Percentiles rank a stretch among this genome's conserved stretches.
Evolutionary conservation across 2,888 invertebrate species (phyloP).

Genomic region (Agrochola lota): DNA sequence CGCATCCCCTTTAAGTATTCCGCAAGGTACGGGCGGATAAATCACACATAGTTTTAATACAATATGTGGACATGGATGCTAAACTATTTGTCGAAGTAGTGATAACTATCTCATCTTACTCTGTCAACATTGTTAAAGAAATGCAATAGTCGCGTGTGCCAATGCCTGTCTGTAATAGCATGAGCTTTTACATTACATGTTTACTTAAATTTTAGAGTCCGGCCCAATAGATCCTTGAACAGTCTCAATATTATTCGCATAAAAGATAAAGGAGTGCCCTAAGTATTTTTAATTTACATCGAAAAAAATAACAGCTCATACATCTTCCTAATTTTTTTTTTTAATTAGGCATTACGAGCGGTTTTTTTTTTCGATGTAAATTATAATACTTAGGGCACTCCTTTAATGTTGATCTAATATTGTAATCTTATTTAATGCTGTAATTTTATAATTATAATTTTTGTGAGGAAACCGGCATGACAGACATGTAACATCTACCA

Average conservation of each 20-base stretch:
- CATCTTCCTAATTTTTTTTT: neutral
- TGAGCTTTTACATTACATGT: neutral
- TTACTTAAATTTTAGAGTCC: neutral
- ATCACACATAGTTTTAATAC: constrained; percentile 9
- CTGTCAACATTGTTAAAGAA: constrained; percentile 38
- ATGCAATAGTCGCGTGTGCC: constrained; percentile 17
- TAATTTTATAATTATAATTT: no score
- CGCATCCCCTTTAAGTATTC: neutral
- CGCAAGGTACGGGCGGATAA: constrained; percentile 1
- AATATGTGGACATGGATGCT: constrained; percentile 23
- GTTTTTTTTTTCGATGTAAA: no score
- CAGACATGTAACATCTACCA: no score
- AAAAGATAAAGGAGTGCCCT: neutral
- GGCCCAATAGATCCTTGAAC: constrained; percentile 10
- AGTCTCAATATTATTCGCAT: neutral
- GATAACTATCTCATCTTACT: constrained; percentile 38
- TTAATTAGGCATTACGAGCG: no score
- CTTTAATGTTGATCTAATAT: no score
- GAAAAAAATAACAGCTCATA: neutral
- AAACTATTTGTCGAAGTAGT: constrained; percentile 41
- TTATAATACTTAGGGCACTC: no score
- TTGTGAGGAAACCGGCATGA: no score
- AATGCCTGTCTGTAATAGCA: constrained; percentile 2
- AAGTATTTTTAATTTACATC: constrained; percentile 4
- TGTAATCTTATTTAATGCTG: no score